Percentiles rank a stretch among this genome's conserved stretches.
These are phyloP conservation scores for Philypnodon macrostomus DNA, from an alignment of 2,797 vertebrate genomes.

Conservation along the genomic window DNA sequence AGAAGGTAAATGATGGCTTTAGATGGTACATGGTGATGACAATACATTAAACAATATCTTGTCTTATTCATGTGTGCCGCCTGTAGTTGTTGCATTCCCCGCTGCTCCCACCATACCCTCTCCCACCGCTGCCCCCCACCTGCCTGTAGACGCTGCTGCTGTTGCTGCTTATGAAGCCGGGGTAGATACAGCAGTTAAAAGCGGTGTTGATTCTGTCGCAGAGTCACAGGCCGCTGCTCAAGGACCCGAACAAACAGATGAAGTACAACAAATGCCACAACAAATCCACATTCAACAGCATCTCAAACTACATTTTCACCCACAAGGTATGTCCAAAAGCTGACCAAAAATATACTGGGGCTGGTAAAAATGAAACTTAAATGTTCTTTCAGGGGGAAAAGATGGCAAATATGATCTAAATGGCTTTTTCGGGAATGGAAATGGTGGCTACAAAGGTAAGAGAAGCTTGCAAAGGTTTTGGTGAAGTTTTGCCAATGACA, in stretches of 20 bases:
- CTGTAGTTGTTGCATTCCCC: constrained; percentile 47
- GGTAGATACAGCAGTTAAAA: constrained; percentile 10
- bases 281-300: constrained; percentile 76
- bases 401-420: constrained; percentile 70
- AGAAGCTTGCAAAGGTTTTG: neutral
- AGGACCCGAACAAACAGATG: constrained; percentile 36
- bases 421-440: constrained; percentile 75
- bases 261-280: constrained; percentile 52
- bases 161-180: constrained; percentile 14
- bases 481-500: neutral
- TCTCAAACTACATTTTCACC: constrained; percentile 75
- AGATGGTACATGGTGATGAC: neutral
- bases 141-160: constrained; percentile 33
- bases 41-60: neutral
- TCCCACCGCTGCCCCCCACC: constrained; percentile 27
- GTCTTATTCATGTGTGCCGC: neutral
- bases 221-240: constrained; percentile 26
- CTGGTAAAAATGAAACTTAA: neutral
- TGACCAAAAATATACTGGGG: neutral
- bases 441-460: constrained; percentile 72
- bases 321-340: constrained; percentile 48
- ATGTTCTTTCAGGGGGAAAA: constrained; percentile 56
- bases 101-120: constrained; percentile 32
- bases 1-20: constrained; percentile 58
- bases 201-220: constrained; percentile 15